Conservation (phyloP, 2,113 vertebrate species). For the Psilopsiagon aymara region DNA sequence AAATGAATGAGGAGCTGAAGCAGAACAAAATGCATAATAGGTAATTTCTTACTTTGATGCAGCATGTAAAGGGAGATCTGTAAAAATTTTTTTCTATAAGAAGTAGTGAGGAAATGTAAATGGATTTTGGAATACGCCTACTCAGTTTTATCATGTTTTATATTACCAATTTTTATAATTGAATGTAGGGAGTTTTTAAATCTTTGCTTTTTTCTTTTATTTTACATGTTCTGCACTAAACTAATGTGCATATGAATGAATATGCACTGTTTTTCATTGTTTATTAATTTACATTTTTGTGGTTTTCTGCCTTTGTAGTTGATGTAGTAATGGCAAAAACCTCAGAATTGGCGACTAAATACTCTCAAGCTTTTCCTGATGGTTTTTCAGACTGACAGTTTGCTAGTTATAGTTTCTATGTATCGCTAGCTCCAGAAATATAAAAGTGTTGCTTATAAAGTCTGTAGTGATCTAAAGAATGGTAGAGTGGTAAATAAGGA, state of each 20-base stretch:
- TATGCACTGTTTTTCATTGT: background rate
- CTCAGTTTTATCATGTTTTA: background rate
- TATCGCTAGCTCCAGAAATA: constrained; percentile 21
- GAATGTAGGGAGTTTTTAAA: background rate
- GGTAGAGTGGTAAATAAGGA: constrained; percentile 35
- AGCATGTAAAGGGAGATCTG: background rate
- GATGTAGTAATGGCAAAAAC: fast-evolving
- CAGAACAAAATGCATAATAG: background rate
- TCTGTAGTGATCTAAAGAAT: background rate
- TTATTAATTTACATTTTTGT: background rate
- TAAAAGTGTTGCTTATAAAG: background rate
- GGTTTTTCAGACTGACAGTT: background rate
- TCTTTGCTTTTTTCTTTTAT: background rate
- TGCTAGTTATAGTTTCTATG: background rate
- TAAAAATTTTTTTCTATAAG: background rate
- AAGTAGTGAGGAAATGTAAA: background rate
- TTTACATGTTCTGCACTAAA: background rate
- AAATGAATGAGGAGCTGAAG: background rate
- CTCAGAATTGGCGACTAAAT: background rate
- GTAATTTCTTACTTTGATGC: background rate
- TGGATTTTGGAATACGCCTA: background rate
- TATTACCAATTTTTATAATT: background rate
- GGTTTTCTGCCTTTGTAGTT: background rate
- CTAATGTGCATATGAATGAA: background rate
- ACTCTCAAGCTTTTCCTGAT: background rate